These are phyloP conservation scores for Andrena marginata DNA, from an alignment of 2,888 invertebrate species.

Conservation along the genomic window DNA sequence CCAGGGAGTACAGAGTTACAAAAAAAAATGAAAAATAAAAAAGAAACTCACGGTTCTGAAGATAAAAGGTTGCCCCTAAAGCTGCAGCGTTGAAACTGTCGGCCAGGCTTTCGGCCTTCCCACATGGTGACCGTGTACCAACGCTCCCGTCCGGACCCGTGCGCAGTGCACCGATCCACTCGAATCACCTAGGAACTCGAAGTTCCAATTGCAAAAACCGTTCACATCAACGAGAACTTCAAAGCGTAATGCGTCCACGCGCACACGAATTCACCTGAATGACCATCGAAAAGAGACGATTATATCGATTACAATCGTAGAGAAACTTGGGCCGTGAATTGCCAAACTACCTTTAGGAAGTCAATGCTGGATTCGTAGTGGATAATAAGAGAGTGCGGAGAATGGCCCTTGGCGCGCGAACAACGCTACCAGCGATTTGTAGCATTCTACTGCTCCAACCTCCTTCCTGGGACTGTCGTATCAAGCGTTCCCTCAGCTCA, in stretches of 20 bases:
- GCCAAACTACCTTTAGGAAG: conserved; percentile 58
- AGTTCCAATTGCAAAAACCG: conserved; percentile 4
- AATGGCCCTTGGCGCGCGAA: conserved; percentile 79
- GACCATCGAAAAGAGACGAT: not conserved
- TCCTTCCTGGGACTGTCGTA: conserved; percentile 76
- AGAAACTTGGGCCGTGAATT: not conserved
- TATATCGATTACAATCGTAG: not conserved
- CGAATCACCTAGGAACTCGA: conserved; percentile 1
- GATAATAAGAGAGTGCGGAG: conserved; percentile 79
- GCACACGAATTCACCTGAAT: conserved; percentile 2
- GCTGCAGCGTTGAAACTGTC: conserved; percentile 5
- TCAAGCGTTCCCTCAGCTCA: conserved; percentile 76
- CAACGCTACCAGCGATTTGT: conserved; percentile 81
- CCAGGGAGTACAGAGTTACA: no score
- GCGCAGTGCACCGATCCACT: not conserved
- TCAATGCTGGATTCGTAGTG: conserved; percentile 57
- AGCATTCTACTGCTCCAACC: conserved; percentile 81
- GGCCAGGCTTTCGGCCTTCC: not conserved
- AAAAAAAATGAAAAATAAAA: conserved; percentile 18
- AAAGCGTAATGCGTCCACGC: conserved; percentile 3
- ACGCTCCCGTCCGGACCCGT: not conserved
- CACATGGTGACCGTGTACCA: not conserved
- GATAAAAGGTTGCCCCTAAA: conserved; percentile 16
- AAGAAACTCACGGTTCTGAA: conserved; percentile 15
- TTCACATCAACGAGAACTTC: conserved; percentile 18